Base-by-base conservation (phyloP, 2,113 vertebrate species). In the Lycaon pictus region DNA sequence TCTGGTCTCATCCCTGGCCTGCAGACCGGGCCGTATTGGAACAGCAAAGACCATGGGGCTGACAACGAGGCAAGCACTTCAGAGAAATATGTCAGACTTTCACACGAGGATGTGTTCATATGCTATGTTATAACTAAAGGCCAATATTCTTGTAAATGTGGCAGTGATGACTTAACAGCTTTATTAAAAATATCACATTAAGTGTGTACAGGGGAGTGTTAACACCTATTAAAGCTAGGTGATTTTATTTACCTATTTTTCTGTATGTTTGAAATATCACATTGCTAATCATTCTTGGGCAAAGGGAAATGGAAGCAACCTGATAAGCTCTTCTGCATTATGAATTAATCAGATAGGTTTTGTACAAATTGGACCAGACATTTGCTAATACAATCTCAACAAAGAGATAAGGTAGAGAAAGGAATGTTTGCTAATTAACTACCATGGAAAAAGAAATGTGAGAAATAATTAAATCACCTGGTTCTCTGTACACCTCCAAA, bases 381-480 rank as follows among this genome's bases (percentile, higher is more conserved):
- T 84, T 87, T 97, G 85, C 56, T 97, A 80, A 81, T 90, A 94
- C 60, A 62, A 97, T 95, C 92, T 97, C 87, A 98, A 86, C 85
- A 93, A 94, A 96, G 93, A 97, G 85, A 86, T 69, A 90, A 63
- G 69, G 7, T 1, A 10, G 88, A 81, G 48, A 97, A 89, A 87
- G 88, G 16, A 71, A 72, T 71, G 97, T 90, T 55, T 97, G 55
- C 63, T 96, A 89, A 89, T 96, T 95, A 96, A 89, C 85, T 91
- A 58, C 65, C 77, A 83, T 89, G 96, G 56, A 74, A 81, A 93
- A 37, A 93, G 76, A 90, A 90, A 92, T 74, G 71, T 77, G 90
- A 94, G 55, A 62, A 43, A 69, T 81, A 87, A 83, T 86, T 65
- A 93, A 71, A 51, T 90, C 53, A 20, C 29, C 4, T 37, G 27